Base-by-base conservation (phyloP, 37 sponge, comb jelly and placozoan species). In the Diacarnus erythraeanus region DNA sequence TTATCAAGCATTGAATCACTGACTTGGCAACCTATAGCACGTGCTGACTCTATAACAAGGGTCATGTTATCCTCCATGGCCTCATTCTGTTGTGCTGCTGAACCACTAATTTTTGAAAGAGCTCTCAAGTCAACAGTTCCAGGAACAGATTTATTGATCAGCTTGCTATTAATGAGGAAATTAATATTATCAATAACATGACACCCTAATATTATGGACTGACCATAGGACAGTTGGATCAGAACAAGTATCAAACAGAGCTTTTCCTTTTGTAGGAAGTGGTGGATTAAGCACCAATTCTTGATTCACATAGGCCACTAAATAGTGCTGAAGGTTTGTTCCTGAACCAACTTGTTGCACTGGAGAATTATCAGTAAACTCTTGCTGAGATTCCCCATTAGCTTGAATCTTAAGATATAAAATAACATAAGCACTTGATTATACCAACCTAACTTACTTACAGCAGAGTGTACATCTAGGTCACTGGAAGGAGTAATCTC, bases 1-100 rank as follows among this genome's bases (percentile, higher is more conserved):
- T 68, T 65, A 22, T 82, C 60, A 3, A 34, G 61, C 0, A 87
- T 86, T 38, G 30, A 47, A 29, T 91, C 92, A 51, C 36, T 70
- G 3, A 95, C 72, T 33, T 43, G 77, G 42, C 93, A 92, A 70
- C 96, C 96, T 57, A 95, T 95, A 38, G 96, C 82, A 0, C 96
- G 74, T 29, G 93, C 96, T 26, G 93, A 92, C 75, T 95, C 96
- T 0, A 89, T 58, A 15, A 82, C 89, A 0, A 95, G 58, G 0
- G 87, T 91, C 92, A 95, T 91, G 75, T 95, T 95, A 54, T 94
- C 95, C 47, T 83, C 58, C 1, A 76, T 56, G 0, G 90, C 93
- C 67, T 80, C 88, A 4, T 64, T 56, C 31, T 64, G 41, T 31
- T 78, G 81, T 2, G 56, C 59, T 12, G 51, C 73, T 27, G 78